These are phyloP conservation scores for Anhinga rufa DNA, from an alignment of 2,113 vertebrate genomes.

Conservation along the genomic window DNA sequence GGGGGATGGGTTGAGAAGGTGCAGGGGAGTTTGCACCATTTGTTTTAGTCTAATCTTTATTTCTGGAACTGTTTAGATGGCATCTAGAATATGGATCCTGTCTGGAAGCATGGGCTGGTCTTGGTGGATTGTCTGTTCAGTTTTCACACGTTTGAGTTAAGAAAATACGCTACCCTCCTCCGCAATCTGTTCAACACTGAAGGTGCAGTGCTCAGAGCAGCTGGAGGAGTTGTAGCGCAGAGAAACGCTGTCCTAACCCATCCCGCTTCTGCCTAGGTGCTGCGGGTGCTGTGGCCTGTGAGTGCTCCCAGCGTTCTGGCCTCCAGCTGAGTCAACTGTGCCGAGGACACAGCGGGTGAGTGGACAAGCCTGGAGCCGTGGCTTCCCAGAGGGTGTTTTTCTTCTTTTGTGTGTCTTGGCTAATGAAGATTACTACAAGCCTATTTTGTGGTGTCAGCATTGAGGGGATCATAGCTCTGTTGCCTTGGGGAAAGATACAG, in stretches of 20 bases:
- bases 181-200: neutral
- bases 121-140: neutral
- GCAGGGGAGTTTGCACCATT: neutral
- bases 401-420: neutral
- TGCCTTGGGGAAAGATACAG: neutral
- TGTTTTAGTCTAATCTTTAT: neutral
- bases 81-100: neutral
- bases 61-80: constrained; percentile 28
- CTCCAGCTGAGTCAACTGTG: neutral
- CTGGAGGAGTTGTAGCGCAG: fast-evolving
- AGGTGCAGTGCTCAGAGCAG: neutral
- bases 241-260: neutral
- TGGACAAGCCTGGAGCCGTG: neutral
- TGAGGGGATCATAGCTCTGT: neutral
- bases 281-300: constrained; percentile 33
- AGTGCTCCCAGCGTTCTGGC: constrained; percentile 17
- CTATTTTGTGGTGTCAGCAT: neutral
- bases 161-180: neutral
- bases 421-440: neutral
- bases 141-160: neutral
- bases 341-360: neutral
- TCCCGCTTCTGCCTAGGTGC: neutral
- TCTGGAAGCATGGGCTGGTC: neutral
- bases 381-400: neutral
- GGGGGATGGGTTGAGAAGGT: constrained; percentile 25